A percentile compares a stretch with the other conserved stretches of the same genome.
phyloP scores from a whole-genome alignment of 2,797 vertebrate genomes.

The Notoglanidium macrostoma region DNA sequence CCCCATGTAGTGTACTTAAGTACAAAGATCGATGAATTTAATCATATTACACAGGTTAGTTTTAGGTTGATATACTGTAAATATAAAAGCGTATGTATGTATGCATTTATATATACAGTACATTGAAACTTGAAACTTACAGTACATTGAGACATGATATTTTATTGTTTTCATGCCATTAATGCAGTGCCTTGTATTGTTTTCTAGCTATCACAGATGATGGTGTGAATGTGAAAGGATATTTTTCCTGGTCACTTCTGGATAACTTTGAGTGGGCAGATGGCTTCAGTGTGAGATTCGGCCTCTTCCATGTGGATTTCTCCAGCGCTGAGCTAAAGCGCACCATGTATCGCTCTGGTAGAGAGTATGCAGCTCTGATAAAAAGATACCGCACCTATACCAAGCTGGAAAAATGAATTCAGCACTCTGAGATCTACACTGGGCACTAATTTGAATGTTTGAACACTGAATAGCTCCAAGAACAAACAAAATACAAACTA shows the following conservation, averaged over 20 bases:
- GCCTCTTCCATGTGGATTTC: constrained; percentile 83
- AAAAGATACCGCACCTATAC: constrained; percentile 58
- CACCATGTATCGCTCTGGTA: constrained; percentile 76
- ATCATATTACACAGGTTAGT: not conserved
- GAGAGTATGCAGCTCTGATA: constrained; percentile 78
- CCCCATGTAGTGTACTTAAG: not conserved
- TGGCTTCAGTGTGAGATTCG: constrained; percentile 78
- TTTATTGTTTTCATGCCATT: not conserved
- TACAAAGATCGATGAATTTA: not conserved
- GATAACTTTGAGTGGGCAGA: constrained; percentile 83
- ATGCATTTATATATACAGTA: not conserved
- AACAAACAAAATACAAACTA: not conserved
- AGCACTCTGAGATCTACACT: not conserved
- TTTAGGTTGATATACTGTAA: not conserved
- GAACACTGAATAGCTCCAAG: not conserved
- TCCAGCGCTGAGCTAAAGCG: constrained; percentile 66
- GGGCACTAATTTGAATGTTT: not conserved
- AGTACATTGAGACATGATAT: no score
- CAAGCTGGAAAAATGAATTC: constrained; percentile 19
- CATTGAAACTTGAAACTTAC: no score
- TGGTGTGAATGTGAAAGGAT: constrained; percentile 69
- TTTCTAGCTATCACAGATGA: constrained; percentile 71
- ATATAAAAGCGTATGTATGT: not conserved
- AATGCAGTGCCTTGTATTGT: not conserved
- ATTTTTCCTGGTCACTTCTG: constrained; percentile 81